Percentiles rank a stretch among this genome's conserved stretches.
Conservation (phyloP, 2,888 invertebrate genomes). For the Linyphia triangularis region DNA sequence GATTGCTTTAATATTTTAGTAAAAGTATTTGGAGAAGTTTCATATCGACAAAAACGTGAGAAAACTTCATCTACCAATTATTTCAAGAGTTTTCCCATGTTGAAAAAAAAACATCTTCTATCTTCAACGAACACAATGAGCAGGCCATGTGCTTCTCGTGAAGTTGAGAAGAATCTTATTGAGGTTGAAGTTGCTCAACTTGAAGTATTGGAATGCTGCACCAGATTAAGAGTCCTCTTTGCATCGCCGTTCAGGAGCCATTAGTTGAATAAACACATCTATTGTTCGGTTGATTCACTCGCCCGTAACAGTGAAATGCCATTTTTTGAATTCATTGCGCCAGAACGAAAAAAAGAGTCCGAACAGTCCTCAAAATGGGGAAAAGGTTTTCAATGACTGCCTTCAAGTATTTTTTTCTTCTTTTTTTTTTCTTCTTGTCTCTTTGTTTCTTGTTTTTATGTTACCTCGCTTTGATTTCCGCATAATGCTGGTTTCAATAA, state of each 20-base stretch:
- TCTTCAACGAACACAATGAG: too few relatives aligned
- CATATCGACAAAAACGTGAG: too few relatives aligned
- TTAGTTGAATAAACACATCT: conserved; percentile 55
- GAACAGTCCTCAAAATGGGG: conserved; percentile 14
- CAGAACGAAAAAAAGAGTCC: conserved; percentile 1
- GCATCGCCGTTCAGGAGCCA: conserved; percentile 16
- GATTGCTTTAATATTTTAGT: too few relatives aligned
- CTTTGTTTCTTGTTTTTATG: not conserved
- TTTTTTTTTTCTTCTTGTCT: not conserved
- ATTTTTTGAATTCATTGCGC: conserved; percentile 33
- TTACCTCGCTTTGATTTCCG: conserved; percentile 30
- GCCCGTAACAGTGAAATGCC: conserved; percentile 27
- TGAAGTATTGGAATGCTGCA: not conserved
- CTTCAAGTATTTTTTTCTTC: conserved; percentile 20
- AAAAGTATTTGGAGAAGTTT: too few relatives aligned
- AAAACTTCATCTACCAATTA: too few relatives aligned
- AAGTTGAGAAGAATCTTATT: not conserved
- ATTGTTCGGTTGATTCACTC: conserved; percentile 37
- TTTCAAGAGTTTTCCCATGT: too few relatives aligned
- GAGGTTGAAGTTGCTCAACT: conserved; percentile 36
- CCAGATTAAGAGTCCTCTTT: conserved; percentile 24
- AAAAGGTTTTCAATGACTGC: conserved; percentile 34
- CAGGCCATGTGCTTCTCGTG: not conserved
- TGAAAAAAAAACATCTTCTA: too few relatives aligned
- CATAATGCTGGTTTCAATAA: not conserved